Evolutionary conservation across 2,888 invertebrate genomes (phyloP), one percentile per base, ranked within the genome.

Genomic region (Crocallis elinguaria): DNA sequence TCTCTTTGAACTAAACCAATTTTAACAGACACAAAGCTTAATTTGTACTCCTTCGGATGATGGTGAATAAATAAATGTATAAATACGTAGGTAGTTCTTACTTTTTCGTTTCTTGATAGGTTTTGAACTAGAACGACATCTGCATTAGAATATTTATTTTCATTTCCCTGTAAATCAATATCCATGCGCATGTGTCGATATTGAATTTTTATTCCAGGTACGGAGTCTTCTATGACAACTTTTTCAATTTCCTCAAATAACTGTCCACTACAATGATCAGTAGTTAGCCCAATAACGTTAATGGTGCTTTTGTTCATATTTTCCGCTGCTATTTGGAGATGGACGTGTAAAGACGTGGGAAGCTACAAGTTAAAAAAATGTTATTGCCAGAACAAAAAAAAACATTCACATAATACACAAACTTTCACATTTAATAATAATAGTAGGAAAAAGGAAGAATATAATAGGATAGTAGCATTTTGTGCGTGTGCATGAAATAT

Each of bases 301-400:
- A 73, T 39, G 3, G 8, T 39, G n/a, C 46, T 27, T 49, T 66
- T 70, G 11, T 59, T 64, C 2, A 66, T 11, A 49, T 75, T 75
- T 57, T 74, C 73, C 8, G 62, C 61, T 12, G 67, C 65, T 11
- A 66, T 67, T 71, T 74, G 75, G 3, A 74, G 42, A 16, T 57
- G 65, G 38, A 68, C 51, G 46, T 57, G 49, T 7, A 71, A 29
- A 8, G 71, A 62, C 3, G 63, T 29, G 5, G 53, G 38, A 1
- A 49, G 38, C 71, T 72, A n/a, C n/a, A n/a, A n/a, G n/a, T n/a
- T n/a, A n/a, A n/a, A n/a, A n/a, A n/a, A n/a, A n/a, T n/a, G n/a
- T n/a, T n/a, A n/a, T n/a, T n/a, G n/a, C n/a, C n/a, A n/a, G n/a
- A n/a, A n/a, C n/a, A n/a, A n/a, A n/a, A n/a, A n/a, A n/a, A n/a